These are phyloP conservation scores for Pammene fasciana DNA, from an alignment of 2,888 invertebrate genomes.

Conservation along the genomic window DNA sequence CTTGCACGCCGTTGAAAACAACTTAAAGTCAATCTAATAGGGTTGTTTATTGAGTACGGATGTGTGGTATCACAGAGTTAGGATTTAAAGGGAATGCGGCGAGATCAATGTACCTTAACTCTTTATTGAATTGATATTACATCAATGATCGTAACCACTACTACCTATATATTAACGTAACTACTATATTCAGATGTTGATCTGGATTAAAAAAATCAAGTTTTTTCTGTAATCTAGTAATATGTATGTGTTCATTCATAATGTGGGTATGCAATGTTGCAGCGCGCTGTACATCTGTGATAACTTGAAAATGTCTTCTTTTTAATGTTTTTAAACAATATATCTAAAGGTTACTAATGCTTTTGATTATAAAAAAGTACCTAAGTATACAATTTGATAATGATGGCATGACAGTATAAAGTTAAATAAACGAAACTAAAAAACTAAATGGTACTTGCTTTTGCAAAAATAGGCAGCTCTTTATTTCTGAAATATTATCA, in stretches of 20 bases:
- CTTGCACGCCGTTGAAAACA: neutral
- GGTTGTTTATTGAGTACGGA: conserved; percentile 7
- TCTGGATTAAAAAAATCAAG: too few relatives aligned
- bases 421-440: neutral
- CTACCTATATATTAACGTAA: neutral
- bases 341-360: too few relatives aligned
- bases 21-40: neutral
- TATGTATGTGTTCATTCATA: too few relatives aligned
- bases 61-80: neutral
- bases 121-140: conserved; percentile 22
- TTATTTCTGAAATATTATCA: conserved; percentile 8
- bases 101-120: conserved; percentile 26
- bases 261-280: too few relatives aligned
- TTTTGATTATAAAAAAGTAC: too few relatives aligned
- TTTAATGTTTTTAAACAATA: too few relatives aligned
- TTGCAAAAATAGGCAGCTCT: conserved; percentile 12
- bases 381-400: too few relatives aligned
- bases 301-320: too few relatives aligned
- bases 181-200: too few relatives aligned
- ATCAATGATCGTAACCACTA: conserved; percentile 4
- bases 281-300: too few relatives aligned
- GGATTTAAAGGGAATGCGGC: conserved; percentile 26
- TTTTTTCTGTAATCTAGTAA: too few relatives aligned
- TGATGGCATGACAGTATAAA: too few relatives aligned
- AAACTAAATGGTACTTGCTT: neutral